Evolutionary conservation across 2,888 invertebrate species (phyloP).

Genomic region (Leptinotarsa tumamoca): DNA sequence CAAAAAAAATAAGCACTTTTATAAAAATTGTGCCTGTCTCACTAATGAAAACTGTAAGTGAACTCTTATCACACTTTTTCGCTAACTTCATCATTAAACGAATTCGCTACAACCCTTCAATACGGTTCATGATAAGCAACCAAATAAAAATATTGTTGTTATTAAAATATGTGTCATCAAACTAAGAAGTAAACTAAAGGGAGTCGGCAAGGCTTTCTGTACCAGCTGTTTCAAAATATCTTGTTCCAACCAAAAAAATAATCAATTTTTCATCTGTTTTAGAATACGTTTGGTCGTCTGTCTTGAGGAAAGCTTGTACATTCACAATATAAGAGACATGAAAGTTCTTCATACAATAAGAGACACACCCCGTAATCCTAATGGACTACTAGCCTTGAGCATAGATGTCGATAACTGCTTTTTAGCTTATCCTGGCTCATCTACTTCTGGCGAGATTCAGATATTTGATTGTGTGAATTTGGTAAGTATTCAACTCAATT

Average conservation of each 20-base stretch:
- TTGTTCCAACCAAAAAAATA: no score
- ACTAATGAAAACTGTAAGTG: no score
- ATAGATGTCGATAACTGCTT: constrained; percentile 88
- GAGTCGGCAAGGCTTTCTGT: background rate
- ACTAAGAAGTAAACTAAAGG: no score
- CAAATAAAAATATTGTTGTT: no score
- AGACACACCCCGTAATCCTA: constrained; percentile 96
- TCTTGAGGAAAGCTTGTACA: constrained; percentile 96
- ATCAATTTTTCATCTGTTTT: constrained; percentile 25
- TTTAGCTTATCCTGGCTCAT: constrained; percentile 97
- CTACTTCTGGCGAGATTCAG: constrained; percentile 93
- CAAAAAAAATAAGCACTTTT: no score
- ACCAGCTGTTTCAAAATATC: background rate
- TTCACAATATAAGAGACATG: constrained; percentile 99
- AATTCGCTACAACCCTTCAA: no score
- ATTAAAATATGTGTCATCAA: no score
- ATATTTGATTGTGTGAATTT: constrained; percentile 93
- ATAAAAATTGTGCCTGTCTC: no score
- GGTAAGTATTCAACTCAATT: constrained; percentile 67
- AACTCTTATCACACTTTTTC: no score
- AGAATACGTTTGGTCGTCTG: constrained; percentile 88
- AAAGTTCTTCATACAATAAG: constrained; percentile 97
- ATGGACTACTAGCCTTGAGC: constrained; percentile 92
- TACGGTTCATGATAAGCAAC: no score
- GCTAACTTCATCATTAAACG: no score